These are phyloP conservation scores for Pachypsylla venusta DNA, from an alignment of 1,140 invertebrate genomes.

Conservation along the genomic window DNA sequence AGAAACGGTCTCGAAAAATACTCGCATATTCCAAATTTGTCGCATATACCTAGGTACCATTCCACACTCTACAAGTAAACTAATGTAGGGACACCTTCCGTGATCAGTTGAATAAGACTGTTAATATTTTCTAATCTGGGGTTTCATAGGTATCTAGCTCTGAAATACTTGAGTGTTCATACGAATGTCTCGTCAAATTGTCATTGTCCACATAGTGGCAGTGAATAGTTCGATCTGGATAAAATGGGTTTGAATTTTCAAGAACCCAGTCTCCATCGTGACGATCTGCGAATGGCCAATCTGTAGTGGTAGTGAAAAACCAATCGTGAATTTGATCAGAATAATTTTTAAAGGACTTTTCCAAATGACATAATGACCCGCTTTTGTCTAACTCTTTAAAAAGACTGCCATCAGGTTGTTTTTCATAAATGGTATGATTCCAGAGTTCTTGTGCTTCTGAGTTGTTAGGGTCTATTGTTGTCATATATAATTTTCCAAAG, in stretches of 20 bases:
- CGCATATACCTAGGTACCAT: no score
- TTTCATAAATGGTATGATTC: background rate
- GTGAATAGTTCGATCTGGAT: background rate
- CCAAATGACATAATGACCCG: background rate
- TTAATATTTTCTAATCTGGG: background rate
- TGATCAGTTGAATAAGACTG: no score
- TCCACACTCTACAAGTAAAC: no score
- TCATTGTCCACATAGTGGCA: conserved; percentile 7
- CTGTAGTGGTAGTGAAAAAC: background rate
- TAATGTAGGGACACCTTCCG: no score
- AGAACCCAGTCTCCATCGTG: background rate
- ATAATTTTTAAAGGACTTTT: background rate
- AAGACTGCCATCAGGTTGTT: background rate
- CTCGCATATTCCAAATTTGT: no score
- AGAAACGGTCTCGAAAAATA: no score
- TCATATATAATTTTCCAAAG: background rate
- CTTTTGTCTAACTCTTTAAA: background rate
- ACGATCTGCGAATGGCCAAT: background rate
- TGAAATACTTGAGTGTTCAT: background rate
- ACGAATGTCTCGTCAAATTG: background rate
- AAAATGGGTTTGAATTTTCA: background rate
- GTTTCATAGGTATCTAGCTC: background rate
- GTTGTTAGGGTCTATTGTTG: background rate
- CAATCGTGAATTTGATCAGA: background rate
- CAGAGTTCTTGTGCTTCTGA: background rate